phyloP scores from a whole-genome alignment of 2,888 invertebrate species.

The Cantharis lateralis region DNA sequence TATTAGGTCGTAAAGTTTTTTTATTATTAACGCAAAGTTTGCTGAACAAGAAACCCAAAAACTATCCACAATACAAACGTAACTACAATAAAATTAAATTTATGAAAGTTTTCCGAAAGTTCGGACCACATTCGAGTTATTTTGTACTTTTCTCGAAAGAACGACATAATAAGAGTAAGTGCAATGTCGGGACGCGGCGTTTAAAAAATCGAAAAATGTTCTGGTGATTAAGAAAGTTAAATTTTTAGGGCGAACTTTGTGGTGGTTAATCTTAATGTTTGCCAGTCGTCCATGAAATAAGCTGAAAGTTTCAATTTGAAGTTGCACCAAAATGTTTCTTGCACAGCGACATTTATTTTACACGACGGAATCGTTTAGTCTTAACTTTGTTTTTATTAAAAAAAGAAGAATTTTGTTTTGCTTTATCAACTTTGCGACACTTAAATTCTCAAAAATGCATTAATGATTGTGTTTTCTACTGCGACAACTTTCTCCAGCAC shows the following conservation, averaged over 20 bases:
- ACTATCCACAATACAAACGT: neutral
- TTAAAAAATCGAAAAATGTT: neutral
- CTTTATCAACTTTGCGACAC: neutral
- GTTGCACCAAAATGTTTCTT: neutral
- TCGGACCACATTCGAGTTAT: neutral
- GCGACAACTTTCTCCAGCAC: neutral
- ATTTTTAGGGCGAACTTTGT: neutral
- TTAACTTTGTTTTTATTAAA: neutral
- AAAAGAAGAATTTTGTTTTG: neutral
- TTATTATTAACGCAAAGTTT: neutral
- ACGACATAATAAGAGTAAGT: neutral
- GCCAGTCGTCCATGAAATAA: neutral
- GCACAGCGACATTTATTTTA: neutral
- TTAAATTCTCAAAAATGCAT: neutral
- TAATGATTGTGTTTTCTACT: neutral
- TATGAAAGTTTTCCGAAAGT: neutral
- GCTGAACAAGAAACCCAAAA: neutral
- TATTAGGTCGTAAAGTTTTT: neutral
- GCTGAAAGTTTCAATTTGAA: conserved; percentile 3
- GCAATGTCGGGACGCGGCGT: neutral
- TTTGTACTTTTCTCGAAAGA: neutral
- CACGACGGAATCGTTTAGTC: neutral
- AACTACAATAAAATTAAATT: neutral
- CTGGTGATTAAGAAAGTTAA: neutral
- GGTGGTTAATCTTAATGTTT: neutral